Evolutionary conservation across 1,140 invertebrate genomes (phyloP).

Genomic region (Drosophila chauvacae): DNA sequence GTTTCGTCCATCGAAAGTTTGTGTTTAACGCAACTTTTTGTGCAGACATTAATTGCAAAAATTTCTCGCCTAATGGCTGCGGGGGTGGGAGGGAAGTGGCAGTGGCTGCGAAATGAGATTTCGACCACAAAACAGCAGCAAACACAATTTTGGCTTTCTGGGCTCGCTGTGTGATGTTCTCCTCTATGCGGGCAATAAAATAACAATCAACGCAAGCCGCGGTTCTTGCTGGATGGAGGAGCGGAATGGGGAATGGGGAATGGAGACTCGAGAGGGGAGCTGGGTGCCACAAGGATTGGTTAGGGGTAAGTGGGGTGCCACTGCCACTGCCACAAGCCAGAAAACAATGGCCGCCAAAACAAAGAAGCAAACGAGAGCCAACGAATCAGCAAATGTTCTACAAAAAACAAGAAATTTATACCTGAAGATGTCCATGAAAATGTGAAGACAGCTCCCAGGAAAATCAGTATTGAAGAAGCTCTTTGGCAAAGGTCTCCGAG

Average conservation of each 20-base stretch:
- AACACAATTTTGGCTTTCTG: conserved; percentile 76
- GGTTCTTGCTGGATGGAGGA: conserved; percentile 24
- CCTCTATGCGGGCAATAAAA: conserved; percentile 73
- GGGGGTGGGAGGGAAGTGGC: background rate
- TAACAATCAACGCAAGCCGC: conserved; percentile 80
- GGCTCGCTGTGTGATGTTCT: conserved; percentile 58
- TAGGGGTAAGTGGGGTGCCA: background rate
- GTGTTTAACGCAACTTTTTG: conserved; percentile 40
- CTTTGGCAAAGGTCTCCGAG: background rate
- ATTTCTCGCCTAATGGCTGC: conserved; percentile 40
- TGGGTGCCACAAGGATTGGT: background rate
- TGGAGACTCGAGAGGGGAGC: background rate
- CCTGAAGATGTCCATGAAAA: background rate
- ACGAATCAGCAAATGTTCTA: background rate
- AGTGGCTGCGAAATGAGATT: conserved; percentile 67
- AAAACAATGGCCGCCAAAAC: background rate
- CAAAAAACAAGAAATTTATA: too few relatives aligned
- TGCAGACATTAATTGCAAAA: conserved; percentile 53
- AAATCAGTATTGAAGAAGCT: background rate
- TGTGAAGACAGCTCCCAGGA: fast-evolving
- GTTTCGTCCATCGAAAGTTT: conserved; percentile 40
- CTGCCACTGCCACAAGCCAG: background rate
- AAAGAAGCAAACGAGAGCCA: background rate
- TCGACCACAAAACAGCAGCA: conserved; percentile 73
- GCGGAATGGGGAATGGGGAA: background rate